Evolutionary conservation across 2,113 vertebrate genomes (phyloP).

Genomic region (Syngnathus typhle): DNA sequence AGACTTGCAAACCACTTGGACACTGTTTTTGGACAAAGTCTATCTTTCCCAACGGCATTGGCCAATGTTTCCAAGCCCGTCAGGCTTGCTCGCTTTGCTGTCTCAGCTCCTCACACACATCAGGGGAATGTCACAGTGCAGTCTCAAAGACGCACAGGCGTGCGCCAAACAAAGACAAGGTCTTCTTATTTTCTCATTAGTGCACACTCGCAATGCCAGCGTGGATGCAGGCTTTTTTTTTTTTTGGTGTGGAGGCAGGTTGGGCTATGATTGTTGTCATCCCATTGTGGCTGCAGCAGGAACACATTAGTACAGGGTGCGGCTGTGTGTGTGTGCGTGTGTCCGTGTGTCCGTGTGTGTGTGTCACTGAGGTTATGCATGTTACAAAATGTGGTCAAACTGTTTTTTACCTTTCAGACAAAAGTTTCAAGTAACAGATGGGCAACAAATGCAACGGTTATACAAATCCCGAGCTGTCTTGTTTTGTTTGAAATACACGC

Average conservation of each 20-base stretch:
- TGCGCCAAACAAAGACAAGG: conserved; percentile 1
- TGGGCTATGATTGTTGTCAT: conserved; percentile 33
- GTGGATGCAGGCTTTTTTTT: conserved; percentile 15
- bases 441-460: background rate
- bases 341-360: too few species aligned
- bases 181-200: conserved; percentile 56
- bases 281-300: conserved; percentile 28
- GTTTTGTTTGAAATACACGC: background rate
- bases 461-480: background rate
- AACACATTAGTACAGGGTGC: conserved; percentile 45
- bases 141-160: conserved; percentile 31
- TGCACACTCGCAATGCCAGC: conserved; percentile 32
- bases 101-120: conserved; percentile 51
- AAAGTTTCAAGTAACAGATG: background rate
- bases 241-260: conserved; percentile 18
- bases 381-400: background rate
- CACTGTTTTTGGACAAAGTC: background rate
- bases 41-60: background rate
- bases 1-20: background rate
- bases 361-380: background rate
- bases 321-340: conserved; percentile 11
- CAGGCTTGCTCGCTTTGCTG: conserved; percentile 37
- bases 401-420: background rate
- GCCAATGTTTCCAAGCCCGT: background rate
- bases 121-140: conserved; percentile 54